These are phyloP conservation scores for Agonopterix arenella DNA, from an alignment of 2,888 invertebrate genomes.

Conservation along the genomic window DNA sequence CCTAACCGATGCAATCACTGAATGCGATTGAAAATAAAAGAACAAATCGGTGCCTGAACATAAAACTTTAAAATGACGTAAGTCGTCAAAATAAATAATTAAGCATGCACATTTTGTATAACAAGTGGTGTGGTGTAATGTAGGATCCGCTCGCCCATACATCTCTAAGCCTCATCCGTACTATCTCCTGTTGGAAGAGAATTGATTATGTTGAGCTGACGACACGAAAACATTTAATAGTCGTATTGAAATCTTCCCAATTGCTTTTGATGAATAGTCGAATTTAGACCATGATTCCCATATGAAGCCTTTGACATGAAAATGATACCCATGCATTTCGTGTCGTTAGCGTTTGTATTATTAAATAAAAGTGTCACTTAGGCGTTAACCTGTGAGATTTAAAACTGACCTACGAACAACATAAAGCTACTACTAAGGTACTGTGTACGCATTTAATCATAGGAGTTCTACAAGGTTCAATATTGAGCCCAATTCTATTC, in stretches of 20 bases:
- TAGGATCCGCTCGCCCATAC: slow-evolving; percentile 71
- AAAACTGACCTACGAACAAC: slow-evolving; percentile 69
- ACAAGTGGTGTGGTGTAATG: slow-evolving; percentile 37
- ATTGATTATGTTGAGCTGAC: slow-evolving; percentile 40
- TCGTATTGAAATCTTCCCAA: neutral
- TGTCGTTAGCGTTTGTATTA: slow-evolving; percentile 34
- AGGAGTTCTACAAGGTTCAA: slow-evolving; percentile 9
- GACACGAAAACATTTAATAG: slow-evolving; percentile 34
- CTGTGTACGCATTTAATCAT: slow-evolving; percentile 38
- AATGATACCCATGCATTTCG: slow-evolving; percentile 27
- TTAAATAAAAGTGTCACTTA: slow-evolving; percentile 30
- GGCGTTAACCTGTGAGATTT: slow-evolving; percentile 39
- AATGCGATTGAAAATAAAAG: slow-evolving; percentile 66
- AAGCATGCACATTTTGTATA: slow-evolving; percentile 51
- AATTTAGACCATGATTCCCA: too few relatives aligned
- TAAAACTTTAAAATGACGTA: slow-evolving; percentile 33
- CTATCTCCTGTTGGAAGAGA: slow-evolving; percentile 58
- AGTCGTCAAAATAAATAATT: slow-evolving; percentile 34
- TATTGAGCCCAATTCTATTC: slow-evolving; percentile 1
- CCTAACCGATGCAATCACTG: slow-evolving; percentile 72
- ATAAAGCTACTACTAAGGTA: slow-evolving; percentile 72
- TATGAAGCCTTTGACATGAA: neutral
- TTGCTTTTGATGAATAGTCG: neutral
- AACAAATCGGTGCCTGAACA: slow-evolving; percentile 53
- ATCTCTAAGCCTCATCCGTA: slow-evolving; percentile 56